Conservation (phyloP, 2,113 vertebrate species). For the Actinemys pallida region DNA sequence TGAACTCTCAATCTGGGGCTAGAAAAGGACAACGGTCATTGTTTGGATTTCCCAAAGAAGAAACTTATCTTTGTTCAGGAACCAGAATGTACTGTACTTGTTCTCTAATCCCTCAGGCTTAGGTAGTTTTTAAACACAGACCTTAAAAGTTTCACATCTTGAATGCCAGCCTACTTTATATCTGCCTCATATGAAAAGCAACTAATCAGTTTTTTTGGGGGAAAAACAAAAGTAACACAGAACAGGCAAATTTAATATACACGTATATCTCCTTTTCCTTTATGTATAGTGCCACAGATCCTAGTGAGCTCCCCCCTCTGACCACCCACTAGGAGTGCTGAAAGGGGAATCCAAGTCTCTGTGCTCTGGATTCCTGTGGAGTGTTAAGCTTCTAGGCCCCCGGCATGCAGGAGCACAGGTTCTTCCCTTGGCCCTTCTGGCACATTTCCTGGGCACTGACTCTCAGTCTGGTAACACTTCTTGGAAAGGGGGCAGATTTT, state of each 20-base stretch:
- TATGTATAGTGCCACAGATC: too few species aligned
- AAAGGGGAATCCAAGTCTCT: neutral
- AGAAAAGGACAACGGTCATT: constrained; percentile 22
- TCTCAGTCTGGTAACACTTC: neutral
- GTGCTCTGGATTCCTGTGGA: neutral
- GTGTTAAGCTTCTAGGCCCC: neutral
- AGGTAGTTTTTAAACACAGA: constrained; percentile 19
- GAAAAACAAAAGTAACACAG: neutral
- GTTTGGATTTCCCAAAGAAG: constrained; percentile 29
- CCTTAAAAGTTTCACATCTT: neutral
- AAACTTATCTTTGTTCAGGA: constrained; percentile 29
- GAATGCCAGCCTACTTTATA: neutral
- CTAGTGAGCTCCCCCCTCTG: neutral
- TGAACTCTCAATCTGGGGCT: neutral
- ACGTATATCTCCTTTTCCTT: neutral
- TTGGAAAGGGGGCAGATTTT: neutral
- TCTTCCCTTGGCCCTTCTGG: neutral
- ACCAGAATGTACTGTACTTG: constrained; percentile 25
- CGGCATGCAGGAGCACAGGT: too few species aligned
- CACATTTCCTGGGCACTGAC: neutral
- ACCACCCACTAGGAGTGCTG: neutral
- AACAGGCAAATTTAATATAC: neutral
- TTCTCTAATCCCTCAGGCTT: constrained; percentile 28
- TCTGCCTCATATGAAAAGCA: neutral
- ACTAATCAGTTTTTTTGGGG: neutral